Base-by-base conservation (phyloP, 2,888 invertebrate genomes). In the Aleiodes testaceus region DNA sequence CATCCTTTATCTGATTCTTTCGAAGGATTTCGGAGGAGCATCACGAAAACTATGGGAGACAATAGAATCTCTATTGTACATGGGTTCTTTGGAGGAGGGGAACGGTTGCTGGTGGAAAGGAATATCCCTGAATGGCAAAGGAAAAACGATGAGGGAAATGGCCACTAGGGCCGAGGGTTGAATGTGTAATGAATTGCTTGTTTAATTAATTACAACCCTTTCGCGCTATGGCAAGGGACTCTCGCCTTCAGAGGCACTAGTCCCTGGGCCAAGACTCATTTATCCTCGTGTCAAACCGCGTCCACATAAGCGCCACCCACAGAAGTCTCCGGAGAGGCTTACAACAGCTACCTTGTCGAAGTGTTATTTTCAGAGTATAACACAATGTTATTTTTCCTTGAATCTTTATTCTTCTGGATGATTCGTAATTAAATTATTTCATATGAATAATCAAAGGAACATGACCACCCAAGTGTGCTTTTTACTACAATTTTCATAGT, bases 111-210 rank as follows among this genome's bases (percentile, higher is more conserved):
- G 45, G 36, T n/a, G 50, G 22, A 61, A 42, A 20, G 20, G 12
- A 20, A 55, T 26, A 20, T n/a, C 11, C 22, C 45, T 59, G 36
- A 50, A 11, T 11, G 22, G 65, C 22, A 26, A 26, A 30, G 45
- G 65, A 44, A 69, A 66, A 49, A 69, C 50, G 36, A 26, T 22
- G 63, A 75, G 77, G 76, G 64, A 52, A 64, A 63, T 36, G 70
- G 61, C 36, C 61, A 75, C 75, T 76, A 73, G 77, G 79, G 79
- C 78, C 81, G 80, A 82, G 84, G 84, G 84, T 84, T 83, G 84
- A 84, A 84, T 84, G 82, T 89, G 90, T 92, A 92, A 92, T 92
- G 92, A 92, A 92, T 92, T 92, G 92, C 91, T 91, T 91, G 91
- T 92, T 92, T 92, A 92, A 92, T 92, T 92, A 92, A 92, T 92